A percentile compares a stretch with the other conserved stretches of the same genome.
Conservation (phyloP, 1,140 invertebrate genomes). For the Eriosoma lanigerum region DNA sequence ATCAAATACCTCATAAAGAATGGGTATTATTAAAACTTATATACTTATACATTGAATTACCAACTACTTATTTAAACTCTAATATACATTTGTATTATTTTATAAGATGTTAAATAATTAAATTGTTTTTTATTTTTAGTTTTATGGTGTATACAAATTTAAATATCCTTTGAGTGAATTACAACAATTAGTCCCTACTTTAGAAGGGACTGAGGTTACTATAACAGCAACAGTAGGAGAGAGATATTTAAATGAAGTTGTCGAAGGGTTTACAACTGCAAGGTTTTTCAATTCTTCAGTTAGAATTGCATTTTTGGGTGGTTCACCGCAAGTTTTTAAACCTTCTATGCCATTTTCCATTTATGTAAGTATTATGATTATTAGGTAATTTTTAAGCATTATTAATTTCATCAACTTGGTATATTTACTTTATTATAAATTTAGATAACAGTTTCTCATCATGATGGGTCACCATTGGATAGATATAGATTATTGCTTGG, state of each 20-base stretch:
- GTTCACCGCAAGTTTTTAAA: conserved; percentile 89
- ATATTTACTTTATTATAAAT: conserved; percentile 40
- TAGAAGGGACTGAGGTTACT: conserved; percentile 81
- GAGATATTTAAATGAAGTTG: conserved; percentile 80
- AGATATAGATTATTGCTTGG: conserved; percentile 62
- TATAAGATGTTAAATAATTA: background rate
- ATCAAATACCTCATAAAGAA: conserved; percentile 66
- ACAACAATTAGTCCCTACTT: conserved; percentile 65
- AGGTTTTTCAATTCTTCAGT: conserved; percentile 84
- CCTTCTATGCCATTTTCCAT: conserved; percentile 83
- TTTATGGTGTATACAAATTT: conserved; percentile 84
- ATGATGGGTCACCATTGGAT: conserved; percentile 73
- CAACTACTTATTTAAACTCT: background rate
- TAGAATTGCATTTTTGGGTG: conserved; percentile 80
- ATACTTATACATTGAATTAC: background rate
- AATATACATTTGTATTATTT: background rate
- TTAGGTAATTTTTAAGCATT: too few relatives aligned
- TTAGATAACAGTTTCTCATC: conserved; percentile 73
- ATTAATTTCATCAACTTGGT: background rate
- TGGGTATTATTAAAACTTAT: conserved; percentile 60
- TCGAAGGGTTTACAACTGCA: conserved; percentile 83
- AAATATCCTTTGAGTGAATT: conserved; percentile 81
- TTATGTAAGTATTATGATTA: conserved; percentile 69
- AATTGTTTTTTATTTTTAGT: conserved; percentile 62
- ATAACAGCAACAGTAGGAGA: conserved; percentile 88